A percentile compares a stretch with the other conserved stretches of the same genome.
Conservation (phyloP, 2,113 vertebrate species). For the Baryphthengus martii region DNA sequence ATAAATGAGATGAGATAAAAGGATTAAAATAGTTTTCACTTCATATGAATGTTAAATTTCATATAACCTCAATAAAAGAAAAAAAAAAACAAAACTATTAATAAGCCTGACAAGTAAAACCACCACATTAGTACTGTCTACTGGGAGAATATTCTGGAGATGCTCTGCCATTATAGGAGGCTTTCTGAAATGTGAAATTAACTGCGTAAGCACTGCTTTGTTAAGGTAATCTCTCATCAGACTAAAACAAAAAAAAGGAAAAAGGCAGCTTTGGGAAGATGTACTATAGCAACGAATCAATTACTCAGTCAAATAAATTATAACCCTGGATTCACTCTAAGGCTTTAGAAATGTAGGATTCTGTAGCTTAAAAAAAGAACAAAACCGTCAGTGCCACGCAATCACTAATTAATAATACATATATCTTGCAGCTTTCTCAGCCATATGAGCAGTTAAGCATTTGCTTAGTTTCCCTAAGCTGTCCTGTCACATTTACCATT, state of each 20-base stretch:
- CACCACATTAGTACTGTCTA: background rate
- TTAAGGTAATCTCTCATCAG: background rate
- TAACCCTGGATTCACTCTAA: background rate
- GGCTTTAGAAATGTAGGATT: background rate
- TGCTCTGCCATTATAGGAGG: background rate
- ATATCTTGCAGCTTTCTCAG: background rate
- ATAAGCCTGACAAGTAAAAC: background rate
- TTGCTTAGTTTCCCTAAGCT: background rate
- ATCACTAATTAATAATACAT: background rate
- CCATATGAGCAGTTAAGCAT: background rate
- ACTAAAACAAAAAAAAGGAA: background rate
- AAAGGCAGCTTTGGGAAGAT: background rate
- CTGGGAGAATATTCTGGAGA: background rate
- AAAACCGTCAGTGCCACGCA: background rate
- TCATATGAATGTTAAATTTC: background rate
- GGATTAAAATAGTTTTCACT: background rate
- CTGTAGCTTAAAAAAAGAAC: background rate
- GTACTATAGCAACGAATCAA: background rate
- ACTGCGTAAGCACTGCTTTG: background rate
- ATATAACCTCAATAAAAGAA: background rate
- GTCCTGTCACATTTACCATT: background rate
- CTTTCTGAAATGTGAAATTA: background rate
- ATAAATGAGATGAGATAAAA: background rate
- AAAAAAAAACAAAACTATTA: background rate
- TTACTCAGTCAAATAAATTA: background rate